These are phyloP conservation scores for Apamea crenata DNA, from an alignment of 2,888 invertebrate genomes.

Conservation along the genomic window DNA sequence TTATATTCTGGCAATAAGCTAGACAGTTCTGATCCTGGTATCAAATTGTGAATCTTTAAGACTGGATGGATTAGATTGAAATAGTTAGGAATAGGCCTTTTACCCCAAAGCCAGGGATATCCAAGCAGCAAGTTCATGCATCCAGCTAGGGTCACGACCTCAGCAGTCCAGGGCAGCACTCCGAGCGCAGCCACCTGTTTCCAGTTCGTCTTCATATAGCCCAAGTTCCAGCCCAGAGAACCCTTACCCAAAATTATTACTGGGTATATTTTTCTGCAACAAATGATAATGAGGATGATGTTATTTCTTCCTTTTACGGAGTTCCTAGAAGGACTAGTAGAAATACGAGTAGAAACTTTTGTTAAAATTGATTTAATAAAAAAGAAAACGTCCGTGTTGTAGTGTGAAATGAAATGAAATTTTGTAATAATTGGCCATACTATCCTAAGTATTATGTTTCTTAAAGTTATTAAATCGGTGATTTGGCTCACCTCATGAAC, in stretches of 20 bases:
- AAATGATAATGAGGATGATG: neutral
- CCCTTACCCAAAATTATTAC: slow-evolving; percentile 86
- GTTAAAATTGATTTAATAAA: neutral
- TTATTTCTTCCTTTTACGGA: neutral
- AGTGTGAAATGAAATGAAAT: neutral
- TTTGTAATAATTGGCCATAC: neutral
- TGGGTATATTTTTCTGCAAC: slow-evolving; percentile 84
- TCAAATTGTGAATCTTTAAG: neutral
- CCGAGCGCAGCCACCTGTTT: slow-evolving; percentile 79
- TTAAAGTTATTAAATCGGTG: neutral
- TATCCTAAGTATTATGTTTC: too few relatives aligned
- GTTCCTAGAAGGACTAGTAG: neutral
- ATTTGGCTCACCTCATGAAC: slow-evolving; percentile 79
- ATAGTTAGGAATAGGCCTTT: neutral
- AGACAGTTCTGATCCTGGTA: neutral
- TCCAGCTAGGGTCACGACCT: slow-evolving; percentile 79
- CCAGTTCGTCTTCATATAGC: slow-evolving; percentile 83
- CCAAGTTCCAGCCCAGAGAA: slow-evolving; percentile 82
- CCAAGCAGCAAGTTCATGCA: slow-evolving; percentile 80
- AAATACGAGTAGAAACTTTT: neutral
- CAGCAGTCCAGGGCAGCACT: slow-evolving; percentile 81
- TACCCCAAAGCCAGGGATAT: slow-evolving; percentile 87
- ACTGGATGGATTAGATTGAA: neutral
- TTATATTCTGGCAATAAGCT: neutral
- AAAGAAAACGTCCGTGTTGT: neutral